A percentile compares a stretch with the other conserved stretches of the same genome.
These are phyloP conservation scores for Pogonomyrmex californicus DNA, from an alignment of 1,140 invertebrate genomes.

Conservation along the genomic window DNA sequence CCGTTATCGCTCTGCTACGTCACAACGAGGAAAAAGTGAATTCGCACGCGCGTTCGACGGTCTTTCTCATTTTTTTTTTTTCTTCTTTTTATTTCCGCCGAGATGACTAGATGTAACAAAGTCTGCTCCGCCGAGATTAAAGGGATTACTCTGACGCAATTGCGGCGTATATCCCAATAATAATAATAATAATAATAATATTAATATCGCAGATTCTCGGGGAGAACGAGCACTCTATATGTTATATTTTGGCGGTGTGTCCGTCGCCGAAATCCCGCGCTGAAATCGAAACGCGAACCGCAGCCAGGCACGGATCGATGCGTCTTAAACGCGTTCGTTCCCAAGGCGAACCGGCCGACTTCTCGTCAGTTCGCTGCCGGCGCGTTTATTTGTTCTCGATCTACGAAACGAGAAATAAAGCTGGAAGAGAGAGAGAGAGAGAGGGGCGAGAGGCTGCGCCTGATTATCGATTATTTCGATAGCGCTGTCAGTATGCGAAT, in stretches of 20 bases:
- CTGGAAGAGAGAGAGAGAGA: too few relatives aligned
- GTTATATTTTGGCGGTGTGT: background rate
- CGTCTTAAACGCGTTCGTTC: constrained; percentile 42
- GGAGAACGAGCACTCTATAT: background rate
- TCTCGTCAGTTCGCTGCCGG: constrained; percentile 28
- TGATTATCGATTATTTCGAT: constrained; percentile 38
- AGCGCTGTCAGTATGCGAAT: background rate
- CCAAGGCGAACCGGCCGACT: constrained; percentile 59
- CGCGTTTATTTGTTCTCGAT: constrained; percentile 56
- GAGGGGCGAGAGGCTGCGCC: constrained; percentile 22
- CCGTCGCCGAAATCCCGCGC: constrained; percentile 13
- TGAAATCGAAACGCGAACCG: background rate
- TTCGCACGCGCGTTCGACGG: constrained; percentile 36
- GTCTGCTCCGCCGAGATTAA: constrained; percentile 49
- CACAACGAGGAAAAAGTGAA: constrained; percentile 53
- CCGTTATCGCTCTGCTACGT: constrained; percentile 34
- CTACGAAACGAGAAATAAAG: constrained; percentile 55
- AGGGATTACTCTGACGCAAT: constrained; percentile 36
- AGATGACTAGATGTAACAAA: constrained; percentile 45
- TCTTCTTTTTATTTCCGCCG: constrained; percentile 40
- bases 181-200: constrained; percentile 2
- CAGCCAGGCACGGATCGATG: constrained; percentile 24
- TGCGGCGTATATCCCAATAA: background rate
- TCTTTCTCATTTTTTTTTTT: background rate
- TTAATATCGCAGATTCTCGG: background rate